These are phyloP conservation scores for Paraescarpia echinospica DNA, from an alignment of 1,140 invertebrate genomes.

Conservation along the genomic window DNA sequence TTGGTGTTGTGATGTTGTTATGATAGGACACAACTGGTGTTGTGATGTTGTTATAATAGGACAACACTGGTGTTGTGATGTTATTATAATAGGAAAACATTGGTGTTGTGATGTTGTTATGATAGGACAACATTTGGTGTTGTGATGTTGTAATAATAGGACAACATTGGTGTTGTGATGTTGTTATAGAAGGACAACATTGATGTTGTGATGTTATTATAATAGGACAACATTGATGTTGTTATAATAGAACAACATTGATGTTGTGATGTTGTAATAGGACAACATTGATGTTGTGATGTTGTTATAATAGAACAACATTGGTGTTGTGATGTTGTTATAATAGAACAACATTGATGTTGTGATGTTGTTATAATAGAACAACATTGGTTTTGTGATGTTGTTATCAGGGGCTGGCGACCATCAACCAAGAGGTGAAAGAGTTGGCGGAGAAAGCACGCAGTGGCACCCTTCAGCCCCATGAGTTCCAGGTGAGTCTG, in stretches of 20 bases:
- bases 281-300: not conserved
- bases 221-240: not conserved
- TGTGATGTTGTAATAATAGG: slow-evolving; percentile 53
- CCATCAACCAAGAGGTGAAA: slow-evolving; percentile 85
- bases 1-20: slow-evolving; percentile 60
- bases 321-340: slow-evolving; percentile 20
- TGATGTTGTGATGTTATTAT: not conserved
- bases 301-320: not conserved
- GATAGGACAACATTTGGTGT: not conserved
- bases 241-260: not conserved
- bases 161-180: slow-evolving; percentile 61
- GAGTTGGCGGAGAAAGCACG: slow-evolving; percentile 85
- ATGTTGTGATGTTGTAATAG: not conserved
- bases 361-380: slow-evolving; percentile 6
- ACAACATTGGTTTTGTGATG: slow-evolving; percentile 15
- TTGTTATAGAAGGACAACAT: not conserved
- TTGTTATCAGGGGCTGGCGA: slow-evolving; percentile 70
- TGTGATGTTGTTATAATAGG: not conserved
- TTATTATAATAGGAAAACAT: not conserved
- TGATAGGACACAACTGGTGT: not conserved
- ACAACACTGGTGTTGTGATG: not conserved
- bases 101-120: not conserved
- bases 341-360: not conserved
- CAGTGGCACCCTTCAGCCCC: slow-evolving; percentile 90
- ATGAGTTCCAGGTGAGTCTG: slow-evolving; percentile 90